Evolutionary conservation across 2,888 invertebrate genomes (phyloP), one percentile per base, ranked within the genome.

Genomic region (Sinopyrophorus schimmeli): DNA sequence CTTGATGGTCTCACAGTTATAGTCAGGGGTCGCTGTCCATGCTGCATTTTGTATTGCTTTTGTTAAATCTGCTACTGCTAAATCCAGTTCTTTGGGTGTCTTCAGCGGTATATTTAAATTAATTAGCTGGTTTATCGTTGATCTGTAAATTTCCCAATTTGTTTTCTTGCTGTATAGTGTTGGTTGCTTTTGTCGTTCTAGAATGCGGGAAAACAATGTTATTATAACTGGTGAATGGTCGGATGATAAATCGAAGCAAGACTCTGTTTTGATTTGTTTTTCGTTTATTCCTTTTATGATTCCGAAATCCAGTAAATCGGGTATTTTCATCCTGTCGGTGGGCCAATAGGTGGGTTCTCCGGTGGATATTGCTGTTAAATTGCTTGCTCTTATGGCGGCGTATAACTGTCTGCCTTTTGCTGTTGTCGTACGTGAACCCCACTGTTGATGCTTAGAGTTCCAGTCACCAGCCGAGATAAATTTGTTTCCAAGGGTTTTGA

Each of bases 141-240:
- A 24, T 37, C 24, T 37, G 9, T 24, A 24, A 5, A 15, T 24
- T 12, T 26, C 37, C 37, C 23, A 23, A 37, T 37, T 37, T 26
- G 37, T 37, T 23, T 24, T 23, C 16, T 26, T 37, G 26, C 24
- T 37, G 15, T 37, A 24, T 12, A 37, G 24, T 26, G 24, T 37
- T 11, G 37, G 37, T 24, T 37, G 37, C 16, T 37, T 37, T 26
- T 37, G 37, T 26, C 26, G 7, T 39, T 27, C 39, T 39, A 27
- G 16, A 3, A 28, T 39, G 18, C n/a, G n/a, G n/a, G n/a, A n/a
- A n/a, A n/a, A n/a, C n/a, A n/a, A n/a, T n/a, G n/a, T n/a, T n/a
- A n/a, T n/a, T n/a, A n/a, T n/a, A n/a, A n/a, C n/a, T 24, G 24
- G 9, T 4, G 3, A 24, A 24, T 24, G 9, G 9, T 24, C 24